Conservation (phyloP, 2,113 vertebrate species). For the Lampris incognitus region DNA sequence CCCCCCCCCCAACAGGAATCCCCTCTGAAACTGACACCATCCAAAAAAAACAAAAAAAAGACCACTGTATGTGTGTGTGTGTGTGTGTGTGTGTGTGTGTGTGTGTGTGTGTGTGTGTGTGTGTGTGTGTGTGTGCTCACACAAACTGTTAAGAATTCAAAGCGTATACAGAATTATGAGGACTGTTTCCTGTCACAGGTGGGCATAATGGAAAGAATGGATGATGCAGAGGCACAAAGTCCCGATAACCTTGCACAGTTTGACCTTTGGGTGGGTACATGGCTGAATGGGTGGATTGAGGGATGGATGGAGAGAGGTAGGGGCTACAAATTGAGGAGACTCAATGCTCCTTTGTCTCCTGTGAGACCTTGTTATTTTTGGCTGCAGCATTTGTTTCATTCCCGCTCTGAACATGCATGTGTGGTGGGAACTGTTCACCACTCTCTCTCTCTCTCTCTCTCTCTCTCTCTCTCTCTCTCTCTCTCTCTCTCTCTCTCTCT, state of each 20-base stretch:
- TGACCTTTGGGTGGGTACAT: not conserved
- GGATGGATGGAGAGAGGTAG: not conserved
- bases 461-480: not conserved
- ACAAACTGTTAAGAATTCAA: not conserved
- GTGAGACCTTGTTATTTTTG: constrained; percentile 40
- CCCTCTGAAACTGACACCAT: constrained; percentile 53
- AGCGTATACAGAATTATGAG: too few species aligned
- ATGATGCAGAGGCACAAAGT: not conserved
- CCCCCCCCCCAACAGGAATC: constrained; percentile 27
- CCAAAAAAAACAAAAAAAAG: constrained; percentile 41
- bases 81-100: constrained; percentile 15
- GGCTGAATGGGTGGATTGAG: not conserved
- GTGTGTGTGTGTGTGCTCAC: not conserved
- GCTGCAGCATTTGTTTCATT: constrained; percentile 19
- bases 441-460: not conserved
- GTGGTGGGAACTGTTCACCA: not conserved
- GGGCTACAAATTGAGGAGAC: constrained; percentile 1
- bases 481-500: too few species aligned
- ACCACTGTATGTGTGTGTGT: not conserved
- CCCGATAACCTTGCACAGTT: not conserved
- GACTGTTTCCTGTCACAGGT: not conserved
- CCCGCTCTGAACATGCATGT: constrained; percentile 1
- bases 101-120: constrained; percentile 3
- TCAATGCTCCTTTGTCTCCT: constrained; percentile 7
- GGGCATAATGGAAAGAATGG: not conserved